phyloP scores from a whole-genome alignment of 1,140 invertebrate genomes.

The Trissolcus basalis region DNA sequence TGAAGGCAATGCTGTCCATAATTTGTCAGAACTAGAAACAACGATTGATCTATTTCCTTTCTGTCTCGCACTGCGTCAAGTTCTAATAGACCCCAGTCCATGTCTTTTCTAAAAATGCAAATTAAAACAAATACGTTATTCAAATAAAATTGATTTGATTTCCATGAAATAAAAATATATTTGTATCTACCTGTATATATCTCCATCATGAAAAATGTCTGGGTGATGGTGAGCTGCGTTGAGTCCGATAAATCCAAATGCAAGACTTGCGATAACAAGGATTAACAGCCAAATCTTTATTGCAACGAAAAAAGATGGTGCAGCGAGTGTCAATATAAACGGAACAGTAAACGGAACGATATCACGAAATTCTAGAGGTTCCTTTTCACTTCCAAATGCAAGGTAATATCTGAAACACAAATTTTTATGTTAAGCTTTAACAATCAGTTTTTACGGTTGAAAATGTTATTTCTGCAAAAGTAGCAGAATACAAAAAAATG shows the following conservation, averaged over 20 bases:
- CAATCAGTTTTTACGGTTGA: no score
- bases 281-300: constrained; percentile 80
- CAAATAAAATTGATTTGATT: constrained; percentile 7
- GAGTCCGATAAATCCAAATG: constrained; percentile 81
- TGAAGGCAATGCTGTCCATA: constrained; percentile 88
- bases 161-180: no score
- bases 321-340: constrained; percentile 74
- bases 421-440: no score
- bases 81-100: constrained; percentile 88
- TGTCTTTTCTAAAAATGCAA: constrained; percentile 72
- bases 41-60: constrained; percentile 81
- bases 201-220: constrained; percentile 89
- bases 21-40: constrained; percentile 82
- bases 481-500: not conserved
- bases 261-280: constrained; percentile 78
- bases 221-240: constrained; percentile 90
- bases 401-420: constrained; percentile 64
- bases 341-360: constrained; percentile 76
- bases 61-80: constrained; percentile 85
- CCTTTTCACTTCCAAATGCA: constrained; percentile 19
- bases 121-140: not conserved
- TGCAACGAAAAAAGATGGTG: constrained; percentile 63
- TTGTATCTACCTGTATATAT: constrained; percentile 74
- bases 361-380: constrained; percentile 63
- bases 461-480: no score